Base-by-base conservation (phyloP, 2,113 vertebrate species). In the Bettongia penicillata region DNA sequence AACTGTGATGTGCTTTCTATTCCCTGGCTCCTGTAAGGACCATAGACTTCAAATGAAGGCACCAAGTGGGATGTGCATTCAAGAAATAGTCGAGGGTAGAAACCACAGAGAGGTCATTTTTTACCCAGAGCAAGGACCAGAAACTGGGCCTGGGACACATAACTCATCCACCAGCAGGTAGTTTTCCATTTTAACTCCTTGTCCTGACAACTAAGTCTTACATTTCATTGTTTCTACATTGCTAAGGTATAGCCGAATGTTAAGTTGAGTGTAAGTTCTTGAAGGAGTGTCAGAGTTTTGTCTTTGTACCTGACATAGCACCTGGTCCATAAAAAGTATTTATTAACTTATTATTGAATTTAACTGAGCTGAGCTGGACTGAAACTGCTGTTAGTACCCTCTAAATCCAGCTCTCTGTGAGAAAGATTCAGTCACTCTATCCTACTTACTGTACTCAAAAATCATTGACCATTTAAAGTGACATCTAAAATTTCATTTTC, bases 401-500 rank as follows among this genome's bases (percentile, higher is more conserved):
- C 61, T 19, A 77, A n/a, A n/a, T 77, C 37, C 61, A n/a, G 37
- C 61, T 7, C 12, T 37, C 61, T 77, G 12, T n/a, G 61, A 77
- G 61, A 77, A 77, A 77, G 61, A 3, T 37, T 37, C 37, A 77
- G 4, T n/a, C 31, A 77, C 14, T 37, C 31, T 19, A 19, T n/a
- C 61, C 61, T n/a, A 77, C 37, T 77, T n/a, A 77, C 61, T n/a
- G 14, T n/a, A n/a, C n/a, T 19, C 61, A 77, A 77, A 1, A 52
- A 48, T 84, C 31, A 24, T 1, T 2, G 48, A n/a, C 22, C 23
- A 31, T 1, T 93, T n/a, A 94, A 93, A 8, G 22, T 37, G 61
- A 91, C 47, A 55, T 50, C n/a, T 77, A 91, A 53, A 96, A 14
- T n/a, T 53, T 68, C 25, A 26, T 89, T 77, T 53, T 94, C n/a